phyloP scores from a whole-genome alignment of 1,140 invertebrate species.

The Sipha flava region DNA sequence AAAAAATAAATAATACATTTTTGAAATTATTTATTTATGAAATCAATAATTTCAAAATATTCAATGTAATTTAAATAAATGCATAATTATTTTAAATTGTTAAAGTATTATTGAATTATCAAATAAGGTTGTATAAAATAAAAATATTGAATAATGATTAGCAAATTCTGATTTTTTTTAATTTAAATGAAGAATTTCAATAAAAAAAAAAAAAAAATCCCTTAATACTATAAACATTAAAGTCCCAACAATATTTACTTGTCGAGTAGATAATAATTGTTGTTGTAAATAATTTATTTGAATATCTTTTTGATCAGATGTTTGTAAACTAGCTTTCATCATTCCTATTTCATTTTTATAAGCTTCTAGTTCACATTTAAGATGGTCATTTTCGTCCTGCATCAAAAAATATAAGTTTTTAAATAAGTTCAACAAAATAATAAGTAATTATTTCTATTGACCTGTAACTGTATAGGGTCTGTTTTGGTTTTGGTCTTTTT shows the following conservation, averaged over 20 bases:
- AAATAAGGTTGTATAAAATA: too few relatives aligned
- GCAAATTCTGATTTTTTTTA: too few relatives aligned
- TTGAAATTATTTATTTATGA: too few relatives aligned
- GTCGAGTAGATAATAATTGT: slow-evolving; percentile 70
- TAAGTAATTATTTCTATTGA: background rate
- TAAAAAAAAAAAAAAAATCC: background rate
- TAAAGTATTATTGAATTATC: too few relatives aligned
- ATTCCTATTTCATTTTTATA: slow-evolving; percentile 84
- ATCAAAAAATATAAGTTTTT: slow-evolving; percentile 31
- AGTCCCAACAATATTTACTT: slow-evolving; percentile 44
- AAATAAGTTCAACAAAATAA: background rate
- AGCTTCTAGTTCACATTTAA: slow-evolving; percentile 85
- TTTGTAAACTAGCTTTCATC: slow-evolving; percentile 58
- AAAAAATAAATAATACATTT: too few relatives aligned
- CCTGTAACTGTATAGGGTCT: slow-evolving; percentile 20
- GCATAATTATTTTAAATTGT: too few relatives aligned
- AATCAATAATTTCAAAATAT: too few relatives aligned
- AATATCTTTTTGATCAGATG: slow-evolving; percentile 59
- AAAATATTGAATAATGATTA: too few relatives aligned
- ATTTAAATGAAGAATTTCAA: too few relatives aligned
- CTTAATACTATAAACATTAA: background rate
- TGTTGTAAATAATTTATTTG: slow-evolving; percentile 65
- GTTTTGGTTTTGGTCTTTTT: slow-evolving; percentile 22
- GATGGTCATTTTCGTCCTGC: slow-evolving; percentile 80
- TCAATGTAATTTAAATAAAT: too few relatives aligned